Percentiles rank a stretch among this genome's conserved stretches.
Evolutionary conservation across 2,113 vertebrate genomes (phyloP).

Genomic region (Oenanthe melanoleuca): DNA sequence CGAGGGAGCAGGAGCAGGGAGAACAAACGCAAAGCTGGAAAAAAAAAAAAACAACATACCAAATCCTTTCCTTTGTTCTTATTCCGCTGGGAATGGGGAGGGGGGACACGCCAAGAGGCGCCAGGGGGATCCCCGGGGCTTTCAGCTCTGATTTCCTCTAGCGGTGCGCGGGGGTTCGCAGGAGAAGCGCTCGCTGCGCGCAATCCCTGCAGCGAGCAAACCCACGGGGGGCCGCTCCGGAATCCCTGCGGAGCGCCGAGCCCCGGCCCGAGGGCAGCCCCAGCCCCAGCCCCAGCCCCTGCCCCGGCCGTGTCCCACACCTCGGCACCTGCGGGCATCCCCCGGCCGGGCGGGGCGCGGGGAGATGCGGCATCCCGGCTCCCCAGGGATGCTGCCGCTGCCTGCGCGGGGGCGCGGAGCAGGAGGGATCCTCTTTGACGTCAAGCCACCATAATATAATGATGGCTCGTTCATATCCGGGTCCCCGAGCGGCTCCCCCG

Average conservation of each 20-base stretch:
- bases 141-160: background rate
- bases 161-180: background rate
- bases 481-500: slow-evolving; percentile 44
- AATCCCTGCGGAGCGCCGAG: background rate
- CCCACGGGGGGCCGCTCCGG: background rate
- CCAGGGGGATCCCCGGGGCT: background rate
- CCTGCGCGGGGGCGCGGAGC: background rate
- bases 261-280: background rate
- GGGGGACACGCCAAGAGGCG: background rate
- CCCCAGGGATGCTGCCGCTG: background rate
- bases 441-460: slow-evolving; percentile 65
- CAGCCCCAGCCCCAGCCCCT: background rate
- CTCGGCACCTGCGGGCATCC: background rate
- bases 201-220: background rate
- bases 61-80: background rate
- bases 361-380: background rate
- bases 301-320: background rate
- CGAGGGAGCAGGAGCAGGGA: background rate
- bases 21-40: background rate
- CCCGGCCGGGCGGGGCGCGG: background rate
- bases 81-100: accelerated
- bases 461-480: slow-evolving; percentile 73
- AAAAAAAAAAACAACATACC: no score
- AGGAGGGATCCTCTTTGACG: slow-evolving; percentile 73
- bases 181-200: background rate